Evolutionary conservation across 1,140 invertebrate genomes (phyloP).

Genomic region (Drosophila obscura): DNA sequence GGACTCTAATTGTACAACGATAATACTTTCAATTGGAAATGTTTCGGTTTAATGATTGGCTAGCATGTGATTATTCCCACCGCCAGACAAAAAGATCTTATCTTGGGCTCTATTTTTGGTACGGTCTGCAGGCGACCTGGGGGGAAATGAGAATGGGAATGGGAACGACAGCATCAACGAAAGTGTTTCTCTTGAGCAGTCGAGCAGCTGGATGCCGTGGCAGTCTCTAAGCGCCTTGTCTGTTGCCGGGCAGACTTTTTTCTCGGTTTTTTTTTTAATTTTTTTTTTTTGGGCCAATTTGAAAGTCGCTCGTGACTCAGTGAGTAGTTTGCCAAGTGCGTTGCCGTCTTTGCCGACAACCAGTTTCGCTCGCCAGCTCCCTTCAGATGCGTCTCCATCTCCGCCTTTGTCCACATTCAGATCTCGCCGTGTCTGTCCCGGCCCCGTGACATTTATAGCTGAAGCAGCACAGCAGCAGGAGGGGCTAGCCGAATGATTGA

Average conservation of each 20-base stretch:
- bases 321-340: constrained; percentile 53
- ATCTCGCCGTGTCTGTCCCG: not conserved
- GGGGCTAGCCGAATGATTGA: constrained; percentile 47
- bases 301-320: constrained; percentile 73
- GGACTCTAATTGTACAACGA: constrained; percentile 58
- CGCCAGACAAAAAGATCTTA: constrained; percentile 19
- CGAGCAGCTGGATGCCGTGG: constrained; percentile 33
- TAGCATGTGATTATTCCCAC: constrained; percentile 21
- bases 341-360: constrained; percentile 52
- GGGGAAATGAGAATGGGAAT: constrained; percentile 7
- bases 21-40: constrained; percentile 70
- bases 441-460: not conserved
- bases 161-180: constrained; percentile 23
- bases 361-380: constrained; percentile 52
- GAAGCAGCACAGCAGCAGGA: too few relatives aligned
- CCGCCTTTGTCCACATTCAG: not conserved
- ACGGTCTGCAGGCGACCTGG: constrained; percentile 33
- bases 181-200: constrained; percentile 49
- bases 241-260: constrained; percentile 63
- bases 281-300: constrained; percentile 61
- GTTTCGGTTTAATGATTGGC: constrained; percentile 26
- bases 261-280: constrained; percentile 19
- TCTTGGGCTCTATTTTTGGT: constrained; percentile 44
- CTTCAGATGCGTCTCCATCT: constrained; percentile 10
- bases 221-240: constrained; percentile 28